Percentiles rank a stretch among this genome's conserved stretches.
phyloP scores from a whole-genome alignment of 2,113 vertebrate genomes.

The Leucopternis melanops region DNA sequence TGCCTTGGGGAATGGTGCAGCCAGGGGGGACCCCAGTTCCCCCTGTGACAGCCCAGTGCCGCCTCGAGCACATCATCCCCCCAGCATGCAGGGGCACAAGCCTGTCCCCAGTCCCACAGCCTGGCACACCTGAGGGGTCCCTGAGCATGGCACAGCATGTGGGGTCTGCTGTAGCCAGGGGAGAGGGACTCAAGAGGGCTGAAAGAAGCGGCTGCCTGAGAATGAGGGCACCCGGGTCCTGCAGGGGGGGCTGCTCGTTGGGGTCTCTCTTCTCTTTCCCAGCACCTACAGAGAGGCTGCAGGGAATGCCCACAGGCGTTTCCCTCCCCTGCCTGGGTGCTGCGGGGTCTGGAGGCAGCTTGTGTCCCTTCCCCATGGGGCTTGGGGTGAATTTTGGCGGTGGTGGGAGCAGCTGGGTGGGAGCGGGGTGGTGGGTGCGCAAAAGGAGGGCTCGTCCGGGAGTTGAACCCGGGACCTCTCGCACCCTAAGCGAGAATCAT shows the following conservation, averaged over 20 bases:
- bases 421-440: no score
- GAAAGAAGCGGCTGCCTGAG: not conserved
- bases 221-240: not conserved
- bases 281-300: no score
- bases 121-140: fast-evolving
- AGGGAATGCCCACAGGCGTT: no score
- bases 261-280: not conserved
- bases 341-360: no score
- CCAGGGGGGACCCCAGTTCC: no score
- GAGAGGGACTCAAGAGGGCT: not conserved
- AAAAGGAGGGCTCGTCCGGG: conserved; percentile 63
- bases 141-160: fast-evolving
- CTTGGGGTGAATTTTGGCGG: no score
- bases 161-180: not conserved
- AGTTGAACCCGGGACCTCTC: conserved; percentile 63
- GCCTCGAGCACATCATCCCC: fast-evolving
- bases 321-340: no score
- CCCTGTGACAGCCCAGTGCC: not conserved
- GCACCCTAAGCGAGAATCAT: conserved; percentile 53
- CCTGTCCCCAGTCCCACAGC: fast-evolving
- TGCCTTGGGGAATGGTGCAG: fast-evolving
- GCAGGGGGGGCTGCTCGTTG: fast-evolving
- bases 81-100: fast-evolving
- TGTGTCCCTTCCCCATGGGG: no score
- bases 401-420: no score